phyloP scores from a whole-genome alignment of 2,888 invertebrate species.

The Hirudinaria manillensis region DNA sequence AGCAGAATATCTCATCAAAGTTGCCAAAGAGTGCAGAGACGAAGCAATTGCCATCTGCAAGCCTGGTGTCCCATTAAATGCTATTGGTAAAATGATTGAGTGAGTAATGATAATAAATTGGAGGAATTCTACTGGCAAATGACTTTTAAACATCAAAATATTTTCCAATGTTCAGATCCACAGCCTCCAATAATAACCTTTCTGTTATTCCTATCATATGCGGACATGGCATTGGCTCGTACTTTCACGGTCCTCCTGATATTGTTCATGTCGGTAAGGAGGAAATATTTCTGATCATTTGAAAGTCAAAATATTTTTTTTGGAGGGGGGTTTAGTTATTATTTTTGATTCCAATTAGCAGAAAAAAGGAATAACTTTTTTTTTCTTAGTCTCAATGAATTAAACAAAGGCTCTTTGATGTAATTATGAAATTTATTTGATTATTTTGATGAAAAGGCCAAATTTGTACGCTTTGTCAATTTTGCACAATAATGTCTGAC shows the following conservation, averaged over 20 bases:
- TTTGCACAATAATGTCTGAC: no score
- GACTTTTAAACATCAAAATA: no score
- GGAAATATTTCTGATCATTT: no score
- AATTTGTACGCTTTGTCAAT: no score
- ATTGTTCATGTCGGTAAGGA: conserved; percentile 67
- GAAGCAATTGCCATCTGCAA: conserved; percentile 60
- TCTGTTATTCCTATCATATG: conserved; percentile 72
- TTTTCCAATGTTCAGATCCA: conserved; percentile 6
- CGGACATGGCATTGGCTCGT: conserved; percentile 86
- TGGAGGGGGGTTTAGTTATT: no score
- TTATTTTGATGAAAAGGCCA: no score
- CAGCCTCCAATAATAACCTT: conserved; percentile 63
- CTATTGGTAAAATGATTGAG: conserved; percentile 49
- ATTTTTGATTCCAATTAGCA: no score
- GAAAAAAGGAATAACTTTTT: no score
- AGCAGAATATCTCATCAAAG: conserved; percentile 63
- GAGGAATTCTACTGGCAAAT: not conserved
- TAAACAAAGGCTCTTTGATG: no score
- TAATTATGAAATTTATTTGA: no score
- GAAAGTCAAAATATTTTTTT: no score
- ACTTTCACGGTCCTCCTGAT: conserved; percentile 87
- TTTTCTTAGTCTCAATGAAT: no score
- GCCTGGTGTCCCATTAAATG: conserved; percentile 57
- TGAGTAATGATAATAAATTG: conserved; percentile 35
- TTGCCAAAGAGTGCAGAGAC: conserved; percentile 68